Conservation (phyloP, 2,888 invertebrate genomes). For the Epinotia demarniana region DNA sequence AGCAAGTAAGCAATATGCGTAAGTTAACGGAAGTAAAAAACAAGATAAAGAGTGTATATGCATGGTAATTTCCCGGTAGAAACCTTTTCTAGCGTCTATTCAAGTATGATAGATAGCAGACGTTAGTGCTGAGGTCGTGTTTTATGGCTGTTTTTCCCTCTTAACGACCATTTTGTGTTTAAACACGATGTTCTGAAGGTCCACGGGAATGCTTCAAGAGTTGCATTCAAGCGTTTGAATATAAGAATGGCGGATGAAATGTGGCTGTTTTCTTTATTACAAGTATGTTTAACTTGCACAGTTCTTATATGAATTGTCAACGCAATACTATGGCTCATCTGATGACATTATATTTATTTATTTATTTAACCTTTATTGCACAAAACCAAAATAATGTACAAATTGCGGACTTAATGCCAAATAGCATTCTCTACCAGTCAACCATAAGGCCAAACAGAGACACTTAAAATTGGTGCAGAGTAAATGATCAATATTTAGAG, state of each 20-base stretch:
- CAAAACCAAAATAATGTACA: too few relatives aligned
- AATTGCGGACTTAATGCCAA: too few relatives aligned
- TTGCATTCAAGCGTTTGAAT: constrained; percentile 9
- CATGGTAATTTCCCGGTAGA: constrained; percentile 18
- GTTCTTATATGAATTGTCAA: too few relatives aligned
- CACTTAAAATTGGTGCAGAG: too few relatives aligned
- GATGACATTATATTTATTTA: too few relatives aligned
- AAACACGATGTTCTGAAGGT: constrained; percentile 27
- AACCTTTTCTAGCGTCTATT: constrained; percentile 34
- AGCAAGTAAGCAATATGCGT: neutral
- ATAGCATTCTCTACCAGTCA: too few relatives aligned
- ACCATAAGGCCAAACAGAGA: too few relatives aligned
- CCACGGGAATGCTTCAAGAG: neutral
- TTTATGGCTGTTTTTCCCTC: constrained; percentile 40
- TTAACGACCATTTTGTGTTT: constrained; percentile 41
- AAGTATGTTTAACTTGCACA: too few relatives aligned
- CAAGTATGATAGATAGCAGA: constrained; percentile 39
- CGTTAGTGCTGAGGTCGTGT: constrained; percentile 29
- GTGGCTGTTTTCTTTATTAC: neutral
- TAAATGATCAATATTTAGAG: too few relatives aligned
- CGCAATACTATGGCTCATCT: too few relatives aligned
- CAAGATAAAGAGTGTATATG: neutral
- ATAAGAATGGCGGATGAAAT: constrained; percentile 13
- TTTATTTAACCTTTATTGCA: too few relatives aligned
- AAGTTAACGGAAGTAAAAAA: neutral